These are phyloP conservation scores for Philereme vetulata DNA, from an alignment of 2,888 invertebrate species.

Conservation along the genomic window DNA sequence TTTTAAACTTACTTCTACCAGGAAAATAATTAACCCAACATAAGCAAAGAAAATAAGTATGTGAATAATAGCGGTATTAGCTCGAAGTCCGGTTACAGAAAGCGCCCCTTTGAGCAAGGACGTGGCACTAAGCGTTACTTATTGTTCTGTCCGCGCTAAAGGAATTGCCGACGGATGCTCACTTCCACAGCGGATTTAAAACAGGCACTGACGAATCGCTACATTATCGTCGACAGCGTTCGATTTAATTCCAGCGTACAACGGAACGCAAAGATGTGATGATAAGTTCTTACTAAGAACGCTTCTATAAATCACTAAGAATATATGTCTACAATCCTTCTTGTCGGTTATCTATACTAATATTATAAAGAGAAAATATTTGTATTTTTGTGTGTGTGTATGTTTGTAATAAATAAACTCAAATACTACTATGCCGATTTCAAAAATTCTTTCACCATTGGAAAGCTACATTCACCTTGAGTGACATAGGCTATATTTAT, in stretches of 20 bases:
- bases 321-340: too few species aligned
- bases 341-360: too few species aligned
- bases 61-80: slow-evolving; percentile 40
- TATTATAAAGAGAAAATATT: too few species aligned
- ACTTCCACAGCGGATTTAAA: slow-evolving; percentile 68
- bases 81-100: slow-evolving; percentile 35
- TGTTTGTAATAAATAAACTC: too few species aligned
- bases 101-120: slow-evolving; percentile 44
- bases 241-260: slow-evolving; percentile 59
- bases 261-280: slow-evolving; percentile 47
- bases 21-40: slow-evolving; percentile 29
- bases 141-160: slow-evolving; percentile 56
- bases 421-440: too few species aligned
- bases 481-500: too few species aligned
- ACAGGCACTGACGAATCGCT: slow-evolving; percentile 72
- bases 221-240: slow-evolving; percentile 72
- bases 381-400: too few species aligned
- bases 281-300: slow-evolving; percentile 33
- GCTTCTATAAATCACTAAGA: too few species aligned
- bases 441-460: too few species aligned
- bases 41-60: slow-evolving; percentile 31
- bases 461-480: too few species aligned
- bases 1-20: slow-evolving; percentile 8
- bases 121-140: slow-evolving; percentile 67
- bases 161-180: slow-evolving; percentile 62